Base-by-base conservation (phyloP, 1,140 invertebrate species). In the Neodiprion virginianus region DNA sequence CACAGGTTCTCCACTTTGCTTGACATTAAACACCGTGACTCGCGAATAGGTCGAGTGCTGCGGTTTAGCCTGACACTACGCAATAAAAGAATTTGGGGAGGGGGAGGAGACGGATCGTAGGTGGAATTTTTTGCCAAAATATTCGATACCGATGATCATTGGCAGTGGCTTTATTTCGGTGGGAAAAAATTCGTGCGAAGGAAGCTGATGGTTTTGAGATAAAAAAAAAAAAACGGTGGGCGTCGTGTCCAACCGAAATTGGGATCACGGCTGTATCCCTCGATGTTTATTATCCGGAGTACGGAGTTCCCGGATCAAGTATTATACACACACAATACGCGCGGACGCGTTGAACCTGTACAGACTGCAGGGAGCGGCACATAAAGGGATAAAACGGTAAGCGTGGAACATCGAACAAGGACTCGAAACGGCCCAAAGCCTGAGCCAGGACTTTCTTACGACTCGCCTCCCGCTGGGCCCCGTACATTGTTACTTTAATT, bases 401-500 rank as follows among this genome's bases (percentile, higher is more conserved):
- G 53, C 53, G 53, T 40, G 28, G 28, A 61, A 8, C 53, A 61
- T 40, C 28, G 28, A 40, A 40, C 28, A 40, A 40, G 28, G 28
- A 40, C 28, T 40, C 28, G 5, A 40, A 40, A 5, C 1, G 28
- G 28, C 73, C 17, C 74, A 72, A 76, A 72, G 61, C 71, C 53
- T 48, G 17, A 75, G 65, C 49, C 72, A 72, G 50, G 47, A 61
- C 53, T 17, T 61, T 61, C 53, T 61, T 61, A 61, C 53, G 53
- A 61, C 11, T 40, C 11, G 53, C 53, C 53, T 61, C 61, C 71
- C 71, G 70, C 76, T 75, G 69, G 77, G 78, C 74, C 79, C 74
- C 72, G 53, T 72, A 72, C 66, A 71, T 73, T 75, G 75, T 73
- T 81, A 76, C 74, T 79, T 82, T 82, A 82, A 82, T 82, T 82